Base-by-base conservation (phyloP, 2,888 invertebrate species). In the Coenonympha arcania region DNA sequence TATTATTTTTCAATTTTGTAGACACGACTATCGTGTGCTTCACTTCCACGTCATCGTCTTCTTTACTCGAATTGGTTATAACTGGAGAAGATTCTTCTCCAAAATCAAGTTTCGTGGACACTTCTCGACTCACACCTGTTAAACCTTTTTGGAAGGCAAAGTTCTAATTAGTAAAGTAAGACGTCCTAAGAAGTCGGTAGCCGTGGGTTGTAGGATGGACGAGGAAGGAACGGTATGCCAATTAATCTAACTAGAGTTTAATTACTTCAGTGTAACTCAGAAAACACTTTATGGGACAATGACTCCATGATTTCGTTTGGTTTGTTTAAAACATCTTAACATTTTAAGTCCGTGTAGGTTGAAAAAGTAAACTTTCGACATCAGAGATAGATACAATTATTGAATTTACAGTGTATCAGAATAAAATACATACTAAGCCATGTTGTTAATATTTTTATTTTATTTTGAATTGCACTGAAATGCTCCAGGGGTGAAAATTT, bases 21-120 rank as follows among this genome's bases (percentile, higher is more conserved):
- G 85, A 82, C 1, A 86, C 74, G 0, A 84, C 75, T 52, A 86
- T 85, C 0, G 86, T 86, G 49, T 86, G 85, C 57, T 86, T 76
- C 0, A 86, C 82, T 69, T 86, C 85, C 1, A 86, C 77, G 30
- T 86, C 79, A 18, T 81, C 82, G 15, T 81, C 60, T 30, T 64
- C 63, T 50, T 59, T 62, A 18, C 53, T 57, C 1, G 56, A 47
- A 28, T 55, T 55, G 4, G 50, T 50, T 4, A 47, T 48, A 3
- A 50, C 37, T 11, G 54, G 22, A 4, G 54, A 33, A 45, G 51
- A 55, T 42, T 57, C 56, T 36, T 61, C 65, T 2, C 41, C 56
- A 30, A 65, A 63, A 45, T 63, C 62, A 24, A 64, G 42, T 52
- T 64, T 65, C 1, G 64, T 50, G 6, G 60, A 59, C 20, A 65